Conservation (phyloP, 2,888 invertebrate species). For the Crioceris asparagi region DNA sequence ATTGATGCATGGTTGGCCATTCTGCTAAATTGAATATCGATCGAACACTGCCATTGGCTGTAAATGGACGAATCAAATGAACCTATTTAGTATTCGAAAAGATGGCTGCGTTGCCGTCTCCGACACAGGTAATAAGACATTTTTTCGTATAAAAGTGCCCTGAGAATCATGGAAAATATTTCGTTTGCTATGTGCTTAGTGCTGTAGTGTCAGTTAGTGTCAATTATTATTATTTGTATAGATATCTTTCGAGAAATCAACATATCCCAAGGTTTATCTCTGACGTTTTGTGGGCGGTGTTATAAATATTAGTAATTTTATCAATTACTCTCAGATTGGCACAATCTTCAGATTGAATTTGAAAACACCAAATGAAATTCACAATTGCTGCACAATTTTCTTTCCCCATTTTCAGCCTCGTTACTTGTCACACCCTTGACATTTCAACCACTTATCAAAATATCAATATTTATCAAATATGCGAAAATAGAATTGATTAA, state of each 20-base stretch:
- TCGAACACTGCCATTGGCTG: not conserved
- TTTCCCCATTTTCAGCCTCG: no score
- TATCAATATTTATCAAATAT: slow-evolving; percentile 10
- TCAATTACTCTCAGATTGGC: slow-evolving; percentile 8
- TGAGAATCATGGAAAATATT: no score
- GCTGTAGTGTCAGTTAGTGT: slow-evolving; percentile 11
- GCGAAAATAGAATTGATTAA: no score
- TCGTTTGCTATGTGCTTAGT: no score
- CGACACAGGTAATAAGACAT: slow-evolving; percentile 59
- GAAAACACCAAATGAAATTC: no score
- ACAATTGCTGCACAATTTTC: no score
- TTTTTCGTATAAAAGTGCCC: slow-evolving; percentile 22
- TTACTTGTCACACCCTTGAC: slow-evolving; percentile 17
- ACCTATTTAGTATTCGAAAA: slow-evolving; percentile 39
- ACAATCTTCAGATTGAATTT: slow-evolving; percentile 8
- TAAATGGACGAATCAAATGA: not conserved
- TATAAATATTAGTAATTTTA: slow-evolving; percentile 17
- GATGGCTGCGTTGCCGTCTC: slow-evolving; percentile 79
- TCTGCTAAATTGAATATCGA: no score
- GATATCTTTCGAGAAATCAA: no score
- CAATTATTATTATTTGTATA: slow-evolving; percentile 8
- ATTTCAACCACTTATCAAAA: slow-evolving; percentile 10
- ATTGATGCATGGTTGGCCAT: no score
- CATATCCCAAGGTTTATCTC: no score
- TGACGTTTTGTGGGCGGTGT: slow-evolving; percentile 33